These are phyloP conservation scores for Diadophis punctatus DNA, from an alignment of 2,113 vertebrate species.

Conservation along the genomic window DNA sequence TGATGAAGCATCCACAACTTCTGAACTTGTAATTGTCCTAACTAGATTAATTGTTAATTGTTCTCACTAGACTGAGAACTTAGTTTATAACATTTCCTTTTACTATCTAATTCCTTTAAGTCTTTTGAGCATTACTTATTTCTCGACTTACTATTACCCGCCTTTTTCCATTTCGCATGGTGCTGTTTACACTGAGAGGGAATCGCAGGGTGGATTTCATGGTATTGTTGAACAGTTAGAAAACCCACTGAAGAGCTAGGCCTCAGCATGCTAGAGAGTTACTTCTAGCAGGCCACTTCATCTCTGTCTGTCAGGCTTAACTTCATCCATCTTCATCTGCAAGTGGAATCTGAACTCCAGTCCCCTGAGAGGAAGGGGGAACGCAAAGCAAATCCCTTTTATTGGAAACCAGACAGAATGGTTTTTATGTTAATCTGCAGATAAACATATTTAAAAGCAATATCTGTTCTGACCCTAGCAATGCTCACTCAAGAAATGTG, in stretches of 20 bases:
- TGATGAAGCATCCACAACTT: not conserved
- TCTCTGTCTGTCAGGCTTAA: constrained; percentile 59
- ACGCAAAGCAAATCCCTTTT: constrained; percentile 32
- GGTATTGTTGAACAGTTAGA: not conserved
- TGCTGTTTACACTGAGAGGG: not conserved
- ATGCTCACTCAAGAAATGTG: constrained; percentile 48
- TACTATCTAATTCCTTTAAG: not conserved
- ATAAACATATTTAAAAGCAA: constrained; percentile 63
- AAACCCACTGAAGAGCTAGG: not conserved
- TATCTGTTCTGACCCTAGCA: constrained; percentile 58
- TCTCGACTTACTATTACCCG: not conserved
- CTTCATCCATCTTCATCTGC: constrained; percentile 33
- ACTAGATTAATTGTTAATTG: not conserved
- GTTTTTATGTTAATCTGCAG: constrained; percentile 62
- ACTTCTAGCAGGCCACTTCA: constrained; percentile 37
- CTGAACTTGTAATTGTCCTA: not conserved
- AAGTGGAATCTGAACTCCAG: constrained; percentile 22
- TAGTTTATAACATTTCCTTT: not conserved
- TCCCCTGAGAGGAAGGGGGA: constrained; percentile 40
- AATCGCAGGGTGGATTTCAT: not conserved
- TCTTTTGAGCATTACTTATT: not conserved
- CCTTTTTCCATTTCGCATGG: not conserved
- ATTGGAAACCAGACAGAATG: constrained; percentile 46
- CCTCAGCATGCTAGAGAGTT: not conserved
- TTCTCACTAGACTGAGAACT: not conserved